These are phyloP conservation scores for Leptobrachium leishanense DNA, from an alignment of 2,113 vertebrate species.

Conservation along the genomic window DNA sequence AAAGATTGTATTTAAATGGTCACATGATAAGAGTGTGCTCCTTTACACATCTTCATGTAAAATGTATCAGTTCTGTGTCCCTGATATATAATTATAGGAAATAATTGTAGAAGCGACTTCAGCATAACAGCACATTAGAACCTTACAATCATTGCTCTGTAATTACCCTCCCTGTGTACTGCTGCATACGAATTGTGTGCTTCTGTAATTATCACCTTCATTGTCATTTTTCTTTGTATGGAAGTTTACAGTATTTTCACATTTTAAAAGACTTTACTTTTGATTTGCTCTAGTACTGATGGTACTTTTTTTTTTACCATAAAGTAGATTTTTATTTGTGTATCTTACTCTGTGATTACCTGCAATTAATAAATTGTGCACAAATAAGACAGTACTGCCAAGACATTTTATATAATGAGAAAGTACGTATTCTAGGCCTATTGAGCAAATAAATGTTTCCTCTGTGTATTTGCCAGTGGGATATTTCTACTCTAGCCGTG, in stretches of 20 bases:
- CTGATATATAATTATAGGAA: constrained; percentile 18
- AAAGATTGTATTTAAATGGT: background rate
- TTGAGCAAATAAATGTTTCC: too few species aligned
- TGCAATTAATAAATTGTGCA: too few species aligned
- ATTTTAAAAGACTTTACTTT: background rate
- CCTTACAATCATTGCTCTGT: background rate
- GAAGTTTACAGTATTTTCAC: background rate
- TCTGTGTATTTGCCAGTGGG: too few species aligned
- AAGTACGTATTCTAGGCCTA: too few species aligned
- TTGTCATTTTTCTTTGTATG: background rate
- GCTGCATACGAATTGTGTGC: background rate
- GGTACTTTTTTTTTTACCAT: too few species aligned
- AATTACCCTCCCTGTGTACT: constrained; percentile 1
- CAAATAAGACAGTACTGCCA: too few species aligned
- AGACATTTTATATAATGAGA: too few species aligned
- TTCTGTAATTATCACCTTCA: constrained; percentile 2
- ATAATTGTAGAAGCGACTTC: constrained; percentile 11
- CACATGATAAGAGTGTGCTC: background rate
- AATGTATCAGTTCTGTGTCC: background rate
- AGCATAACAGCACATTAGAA: background rate
- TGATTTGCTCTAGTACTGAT: background rate
- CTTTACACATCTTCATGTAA: constrained; percentile 1
- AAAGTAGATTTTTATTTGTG: too few species aligned
- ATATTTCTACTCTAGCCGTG: too few species aligned
- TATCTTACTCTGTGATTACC: too few species aligned